Conservation (phyloP, 2,797 vertebrate species). For the Ciconia nigra region DNA sequence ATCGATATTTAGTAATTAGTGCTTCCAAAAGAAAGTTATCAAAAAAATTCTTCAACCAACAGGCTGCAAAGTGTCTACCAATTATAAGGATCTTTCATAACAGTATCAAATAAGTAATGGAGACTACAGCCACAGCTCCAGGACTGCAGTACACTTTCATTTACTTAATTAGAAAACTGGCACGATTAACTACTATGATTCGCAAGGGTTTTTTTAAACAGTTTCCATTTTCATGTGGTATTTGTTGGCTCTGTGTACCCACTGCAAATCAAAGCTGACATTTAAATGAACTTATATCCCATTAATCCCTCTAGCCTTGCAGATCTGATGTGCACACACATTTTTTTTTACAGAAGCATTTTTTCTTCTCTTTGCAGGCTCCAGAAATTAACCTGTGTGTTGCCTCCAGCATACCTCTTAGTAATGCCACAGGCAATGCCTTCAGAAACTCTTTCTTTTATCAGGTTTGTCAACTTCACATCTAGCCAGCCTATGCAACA, state of each 20-base stretch:
- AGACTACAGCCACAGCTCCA: background rate
- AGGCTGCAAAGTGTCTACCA: background rate
- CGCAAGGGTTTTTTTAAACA: background rate
- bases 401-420: slow-evolving; percentile 80
- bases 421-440: slow-evolving; percentile 74
- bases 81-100: background rate
- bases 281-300: background rate
- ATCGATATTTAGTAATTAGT: background rate
- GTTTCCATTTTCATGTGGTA: background rate
- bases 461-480: slow-evolving; percentile 74
- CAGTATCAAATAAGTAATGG: background rate
- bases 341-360: background rate
- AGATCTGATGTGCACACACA: background rate
- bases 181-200: background rate
- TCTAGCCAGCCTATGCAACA: background rate
- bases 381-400: slow-evolving; percentile 80
- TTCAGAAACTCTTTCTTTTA: slow-evolving; percentile 89
- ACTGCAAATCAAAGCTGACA: background rate
- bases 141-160: background rate
- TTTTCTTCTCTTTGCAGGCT: slow-evolving; percentile 68
- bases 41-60: background rate
- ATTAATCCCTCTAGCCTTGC: background rate
- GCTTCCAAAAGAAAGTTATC: background rate
- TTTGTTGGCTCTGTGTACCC: background rate
- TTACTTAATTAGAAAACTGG: background rate